phyloP scores from a whole-genome alignment of 2,888 invertebrate species.

The Mystacides longicornis region DNA sequence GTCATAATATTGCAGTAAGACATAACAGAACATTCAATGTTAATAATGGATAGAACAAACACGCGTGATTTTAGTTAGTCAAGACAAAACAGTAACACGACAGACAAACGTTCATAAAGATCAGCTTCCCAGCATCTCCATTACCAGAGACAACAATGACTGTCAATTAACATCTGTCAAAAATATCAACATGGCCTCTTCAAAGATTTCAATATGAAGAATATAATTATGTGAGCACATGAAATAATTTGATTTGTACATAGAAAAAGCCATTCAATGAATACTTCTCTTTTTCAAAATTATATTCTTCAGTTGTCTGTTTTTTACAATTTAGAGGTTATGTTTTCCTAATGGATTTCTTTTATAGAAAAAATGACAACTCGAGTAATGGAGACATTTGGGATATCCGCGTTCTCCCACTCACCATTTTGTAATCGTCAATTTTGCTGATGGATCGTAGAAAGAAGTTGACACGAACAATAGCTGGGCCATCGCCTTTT shows the following conservation, averaged over 20 bases:
- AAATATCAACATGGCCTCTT: too few relatives aligned
- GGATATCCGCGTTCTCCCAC: constrained; percentile 37
- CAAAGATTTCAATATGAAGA: too few relatives aligned
- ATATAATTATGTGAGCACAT: too few relatives aligned
- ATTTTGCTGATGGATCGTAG: constrained; percentile 98
- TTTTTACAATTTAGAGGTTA: too few relatives aligned
- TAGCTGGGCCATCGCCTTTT: constrained; percentile 76
- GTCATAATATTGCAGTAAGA: neutral
- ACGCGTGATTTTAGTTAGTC: constrained; percentile 10
- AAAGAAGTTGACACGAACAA: constrained; percentile 90
- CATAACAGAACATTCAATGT: constrained; percentile 1
- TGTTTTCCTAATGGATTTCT: too few relatives aligned
- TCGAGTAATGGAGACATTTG: constrained; percentile 5
- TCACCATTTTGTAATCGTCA: constrained; percentile 99
- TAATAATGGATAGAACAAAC: constrained; percentile 9
- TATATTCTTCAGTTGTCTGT: too few relatives aligned
- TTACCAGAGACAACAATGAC: neutral
- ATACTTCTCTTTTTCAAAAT: too few relatives aligned
- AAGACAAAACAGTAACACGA: constrained; percentile 13
- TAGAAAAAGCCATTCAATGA: too few relatives aligned
- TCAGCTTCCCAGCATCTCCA: neutral
- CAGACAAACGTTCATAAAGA: constrained; percentile 9
- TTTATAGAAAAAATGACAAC: too few relatives aligned
- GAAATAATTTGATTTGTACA: too few relatives aligned
- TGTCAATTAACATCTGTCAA: too few relatives aligned